Evolutionary conservation across 2,113 vertebrate species (phyloP).

Genomic region (Synodontis membranacea): DNA sequence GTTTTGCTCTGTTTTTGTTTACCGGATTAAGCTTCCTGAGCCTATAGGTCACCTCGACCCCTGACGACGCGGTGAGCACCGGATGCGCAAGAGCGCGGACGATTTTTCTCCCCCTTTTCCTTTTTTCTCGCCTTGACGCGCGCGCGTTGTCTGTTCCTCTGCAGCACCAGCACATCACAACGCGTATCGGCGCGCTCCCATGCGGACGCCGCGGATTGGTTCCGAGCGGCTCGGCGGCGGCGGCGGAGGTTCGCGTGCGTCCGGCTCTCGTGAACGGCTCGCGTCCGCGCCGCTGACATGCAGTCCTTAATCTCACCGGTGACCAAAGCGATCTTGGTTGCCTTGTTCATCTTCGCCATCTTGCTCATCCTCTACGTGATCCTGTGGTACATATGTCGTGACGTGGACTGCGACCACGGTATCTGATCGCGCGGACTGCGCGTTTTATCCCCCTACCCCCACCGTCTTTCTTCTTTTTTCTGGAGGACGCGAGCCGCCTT

Average conservation of each 20-base stretch:
- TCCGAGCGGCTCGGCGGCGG: slow-evolving; percentile 17
- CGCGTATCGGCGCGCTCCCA: slow-evolving; percentile 63
- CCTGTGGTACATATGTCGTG: slow-evolving; percentile 88
- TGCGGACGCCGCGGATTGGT: slow-evolving; percentile 63
- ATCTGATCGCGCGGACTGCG: slow-evolving; percentile 69
- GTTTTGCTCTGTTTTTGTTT: neutral
- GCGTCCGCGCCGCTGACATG: slow-evolving; percentile 73
- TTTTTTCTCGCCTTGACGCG: neutral
- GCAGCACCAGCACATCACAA: slow-evolving; percentile 6
- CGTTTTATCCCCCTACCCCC: too few species aligned
- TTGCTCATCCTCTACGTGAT: slow-evolving; percentile 88
- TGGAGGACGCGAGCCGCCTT: neutral
- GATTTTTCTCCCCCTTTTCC: too few species aligned
- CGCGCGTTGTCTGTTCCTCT: slow-evolving; percentile 15
- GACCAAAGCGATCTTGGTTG: slow-evolving; percentile 85
- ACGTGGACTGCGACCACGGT: slow-evolving; percentile 86
- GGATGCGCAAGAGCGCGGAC: slow-evolving; percentile 9
- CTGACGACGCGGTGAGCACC: slow-evolving; percentile 6
- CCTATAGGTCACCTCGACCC: slow-evolving; percentile 24
- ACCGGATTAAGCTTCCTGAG: neutral
- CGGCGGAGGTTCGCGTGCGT: slow-evolving; percentile 9
- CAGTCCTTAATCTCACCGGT: slow-evolving; percentile 85
- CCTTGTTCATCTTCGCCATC: slow-evolving; percentile 87
- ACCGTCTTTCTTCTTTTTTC: too few species aligned
- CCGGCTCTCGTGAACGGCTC: neutral